phyloP scores from a whole-genome alignment of 2,888 invertebrate genomes.

The Yponomeuta sedellus region DNA sequence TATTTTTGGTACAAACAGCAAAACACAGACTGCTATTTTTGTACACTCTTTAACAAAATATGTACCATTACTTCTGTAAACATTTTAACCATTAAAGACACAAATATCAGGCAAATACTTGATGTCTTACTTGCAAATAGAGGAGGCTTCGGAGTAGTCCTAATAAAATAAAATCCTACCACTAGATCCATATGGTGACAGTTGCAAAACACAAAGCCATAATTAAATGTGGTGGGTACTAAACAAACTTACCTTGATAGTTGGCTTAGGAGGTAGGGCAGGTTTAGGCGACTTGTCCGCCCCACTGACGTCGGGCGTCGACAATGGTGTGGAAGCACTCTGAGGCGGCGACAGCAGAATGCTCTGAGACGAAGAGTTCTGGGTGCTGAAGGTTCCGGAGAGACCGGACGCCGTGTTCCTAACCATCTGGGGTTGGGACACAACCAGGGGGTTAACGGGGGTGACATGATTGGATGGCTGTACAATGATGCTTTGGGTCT shows the following conservation, averaged over 20 bases:
- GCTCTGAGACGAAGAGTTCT: constrained; percentile 61
- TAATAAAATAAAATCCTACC: neutral
- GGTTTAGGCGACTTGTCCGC: constrained; percentile 81
- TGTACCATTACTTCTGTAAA: too few relatives aligned
- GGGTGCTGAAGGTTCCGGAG: constrained; percentile 56
- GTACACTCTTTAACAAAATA: too few relatives aligned
- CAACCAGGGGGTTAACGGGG: constrained; percentile 46
- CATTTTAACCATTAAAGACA: too few relatives aligned
- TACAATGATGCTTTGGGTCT: constrained; percentile 48
- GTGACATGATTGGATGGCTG: constrained; percentile 54
- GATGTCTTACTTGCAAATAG: too few relatives aligned
- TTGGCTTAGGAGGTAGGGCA: constrained; percentile 90
- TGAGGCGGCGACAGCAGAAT: constrained; percentile 77
- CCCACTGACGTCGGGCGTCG: constrained; percentile 71
- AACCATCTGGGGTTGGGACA: constrained; percentile 69
- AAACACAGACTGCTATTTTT: too few relatives aligned
- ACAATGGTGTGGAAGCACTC: constrained; percentile 76
- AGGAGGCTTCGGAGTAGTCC: too few relatives aligned
- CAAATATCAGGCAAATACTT: too few relatives aligned
- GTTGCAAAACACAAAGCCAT: constrained; percentile 4
- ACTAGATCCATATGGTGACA: neutral
- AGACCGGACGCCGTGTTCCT: constrained; percentile 70
- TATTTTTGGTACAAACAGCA: too few relatives aligned
- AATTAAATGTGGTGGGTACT: neutral
- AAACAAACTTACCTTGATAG: constrained; percentile 66